Evolutionary conservation across 2,113 vertebrate genomes (phyloP).

Genomic region (Ageneiosus marmoratus): DNA sequence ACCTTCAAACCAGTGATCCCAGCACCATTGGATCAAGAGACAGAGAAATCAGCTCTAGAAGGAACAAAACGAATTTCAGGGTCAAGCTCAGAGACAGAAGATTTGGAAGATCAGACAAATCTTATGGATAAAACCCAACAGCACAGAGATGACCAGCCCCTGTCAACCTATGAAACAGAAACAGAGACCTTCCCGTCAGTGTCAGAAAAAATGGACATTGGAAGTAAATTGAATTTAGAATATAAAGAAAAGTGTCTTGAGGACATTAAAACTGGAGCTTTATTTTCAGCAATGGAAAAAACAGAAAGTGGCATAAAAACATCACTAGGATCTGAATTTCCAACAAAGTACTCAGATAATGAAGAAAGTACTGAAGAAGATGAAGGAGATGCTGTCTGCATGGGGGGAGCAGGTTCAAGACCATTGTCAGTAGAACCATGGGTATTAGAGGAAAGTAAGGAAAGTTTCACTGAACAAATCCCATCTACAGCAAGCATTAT

Average conservation of each 20-base stretch:
- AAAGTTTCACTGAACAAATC: constrained; percentile 37
- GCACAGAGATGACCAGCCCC: constrained; percentile 18
- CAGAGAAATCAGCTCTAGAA: constrained; percentile 8
- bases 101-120: constrained; percentile 38
- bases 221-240: constrained; percentile 51
- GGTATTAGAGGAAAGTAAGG: constrained; percentile 60
- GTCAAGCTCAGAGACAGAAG: constrained; percentile 43
- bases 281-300: constrained; percentile 18
- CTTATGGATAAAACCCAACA: constrained; percentile 15
- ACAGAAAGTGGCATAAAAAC: constrained; percentile 3
- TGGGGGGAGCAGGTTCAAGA: constrained; percentile 67
- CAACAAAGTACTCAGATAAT: constrained; percentile 71
- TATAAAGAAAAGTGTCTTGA: constrained; percentile 54
- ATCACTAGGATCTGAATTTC: constrained; percentile 53
- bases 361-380: constrained; percentile 71
- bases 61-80: constrained; percentile 17
- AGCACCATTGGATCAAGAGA: constrained; percentile 7
- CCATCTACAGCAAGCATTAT: constrained; percentile 57
- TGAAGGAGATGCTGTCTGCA: constrained; percentile 65
- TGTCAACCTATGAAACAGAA: constrained; percentile 34
- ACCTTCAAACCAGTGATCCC: not conserved
- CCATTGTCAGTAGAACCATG: constrained; percentile 64
- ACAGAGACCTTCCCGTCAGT: constrained; percentile 24
- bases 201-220: constrained; percentile 51
- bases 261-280: constrained; percentile 30